Base-by-base conservation (phyloP, 2,797 vertebrate species). In the Telmatherina bonti region DNA sequence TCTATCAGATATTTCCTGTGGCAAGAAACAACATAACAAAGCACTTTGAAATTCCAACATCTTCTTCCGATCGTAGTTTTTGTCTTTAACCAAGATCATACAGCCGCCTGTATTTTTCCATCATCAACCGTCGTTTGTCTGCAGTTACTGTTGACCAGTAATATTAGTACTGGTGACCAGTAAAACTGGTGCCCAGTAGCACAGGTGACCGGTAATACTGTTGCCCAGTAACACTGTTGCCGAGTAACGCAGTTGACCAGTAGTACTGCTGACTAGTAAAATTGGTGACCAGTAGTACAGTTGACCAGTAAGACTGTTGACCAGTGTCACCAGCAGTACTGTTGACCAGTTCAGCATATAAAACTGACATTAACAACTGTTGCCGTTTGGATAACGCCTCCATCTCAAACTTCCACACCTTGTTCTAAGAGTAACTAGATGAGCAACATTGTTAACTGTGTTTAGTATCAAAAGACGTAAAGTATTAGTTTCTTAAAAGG, bases 401-500 rank as follows among this genome's bases (percentile, higher is more conserved):
- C 12, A 24, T 30, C 31, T 29, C 38, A 56, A 66, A 69, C 67
- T 70, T 76, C 43, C 31, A 8, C 7, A 18, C 30, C 59, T 31
- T 22, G 38, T 63, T 35, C 38, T 9, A 38, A 1, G 45, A 70
- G 24, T 68, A 70, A 67, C 64, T 68, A 24, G 62, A 45, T 58
- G 60, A 78, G 71, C 81, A 27, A 41, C 6, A 55, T 31, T 52
- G 20, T 73, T 62, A 22, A 31, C 27, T 20, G 18, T 55, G 63
- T 71, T 76, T 74, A 41, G 71, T 67, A 56, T 51, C 70, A 60
- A 54, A 68, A 58, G 26, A 69, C 49, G 35, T 70, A 68, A 60
- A 43, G 26, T 41, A 36, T n/a, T 27, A 56, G 7, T 33, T 49
- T 12, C 47, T 24, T 15, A 7, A 29, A 24, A 2, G 16, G 13